phyloP scores from a whole-genome alignment of 2,888 invertebrate species.

The Cephus nigrinus region DNA sequence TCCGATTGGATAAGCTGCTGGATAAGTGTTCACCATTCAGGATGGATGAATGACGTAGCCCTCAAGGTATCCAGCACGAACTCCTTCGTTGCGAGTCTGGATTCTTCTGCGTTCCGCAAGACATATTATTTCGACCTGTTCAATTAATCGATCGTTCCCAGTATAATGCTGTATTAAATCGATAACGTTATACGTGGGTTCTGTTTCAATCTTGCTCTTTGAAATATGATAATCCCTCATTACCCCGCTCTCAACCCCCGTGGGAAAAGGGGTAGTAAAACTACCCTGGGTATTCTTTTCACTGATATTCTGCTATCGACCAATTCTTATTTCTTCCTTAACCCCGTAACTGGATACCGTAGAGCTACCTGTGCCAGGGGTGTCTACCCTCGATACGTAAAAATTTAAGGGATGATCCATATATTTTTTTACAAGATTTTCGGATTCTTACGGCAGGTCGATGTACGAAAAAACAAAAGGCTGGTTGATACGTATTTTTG shows the following conservation, averaged over 20 bases:
- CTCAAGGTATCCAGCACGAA: constrained; percentile 21
- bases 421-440: not conserved
- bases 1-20: constrained; percentile 25
- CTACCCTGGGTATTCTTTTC: not conserved
- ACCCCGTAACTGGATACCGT: not conserved
- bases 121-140: not conserved
- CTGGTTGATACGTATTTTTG: not conserved
- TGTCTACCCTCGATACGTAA: not conserved
- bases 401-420: not conserved
- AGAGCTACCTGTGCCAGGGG: not conserved
- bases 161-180: not conserved
- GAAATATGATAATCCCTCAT: not conserved
- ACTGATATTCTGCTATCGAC: not conserved
- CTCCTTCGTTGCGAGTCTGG: not conserved
- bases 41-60: constrained; percentile 28
- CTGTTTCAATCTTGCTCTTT: not conserved
- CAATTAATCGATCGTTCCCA: not conserved
- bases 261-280: not conserved
- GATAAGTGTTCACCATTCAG: not conserved
- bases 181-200: not conserved
- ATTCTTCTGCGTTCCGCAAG: not conserved
- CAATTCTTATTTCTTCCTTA: not conserved
- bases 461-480: not conserved
- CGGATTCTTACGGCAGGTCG: not conserved
- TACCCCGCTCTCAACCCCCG: constrained; percentile 6